phyloP scores from a whole-genome alignment of 2,888 invertebrate genomes.

The Agrochola macilenta region DNA sequence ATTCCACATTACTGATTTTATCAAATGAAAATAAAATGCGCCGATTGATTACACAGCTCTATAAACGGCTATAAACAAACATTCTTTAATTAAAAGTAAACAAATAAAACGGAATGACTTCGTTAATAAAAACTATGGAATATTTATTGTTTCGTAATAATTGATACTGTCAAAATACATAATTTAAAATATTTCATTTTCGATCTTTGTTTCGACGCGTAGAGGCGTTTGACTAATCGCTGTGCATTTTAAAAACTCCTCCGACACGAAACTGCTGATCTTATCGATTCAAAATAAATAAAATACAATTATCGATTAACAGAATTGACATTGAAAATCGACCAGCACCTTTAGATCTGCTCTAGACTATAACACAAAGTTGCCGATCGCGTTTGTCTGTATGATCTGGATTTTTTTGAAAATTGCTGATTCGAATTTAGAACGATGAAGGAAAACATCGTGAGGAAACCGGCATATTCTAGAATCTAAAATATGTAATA shows the following conservation, averaged over 20 bases:
- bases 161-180: conserved; percentile 50
- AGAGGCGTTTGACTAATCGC: conserved; percentile 62
- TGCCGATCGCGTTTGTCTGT: neutral
- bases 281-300: conserved; percentile 59
- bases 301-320: conserved; percentile 52
- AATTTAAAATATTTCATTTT: conserved; percentile 47
- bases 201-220: conserved; percentile 41
- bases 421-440: neutral
- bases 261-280: conserved; percentile 42
- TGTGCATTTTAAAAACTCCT: conserved; percentile 35
- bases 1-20: conserved; percentile 49
- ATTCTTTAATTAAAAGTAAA: conserved; percentile 55
- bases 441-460: no score
- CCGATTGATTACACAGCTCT: conserved; percentile 9
- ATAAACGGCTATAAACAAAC: conserved; percentile 34
- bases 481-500: no score
- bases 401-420: neutral
- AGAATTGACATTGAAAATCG: conserved; percentile 31
- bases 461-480: no score
- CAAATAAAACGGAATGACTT: conserved; percentile 45
- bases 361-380: conserved; percentile 8
- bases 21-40: conserved; percentile 53
- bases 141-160: conserved; percentile 57
- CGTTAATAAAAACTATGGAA: conserved; percentile 42
- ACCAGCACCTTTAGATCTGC: conserved; percentile 40